Conservation (phyloP, 2,113 vertebrate species). For the Zosterops hypoxanthus region DNA sequence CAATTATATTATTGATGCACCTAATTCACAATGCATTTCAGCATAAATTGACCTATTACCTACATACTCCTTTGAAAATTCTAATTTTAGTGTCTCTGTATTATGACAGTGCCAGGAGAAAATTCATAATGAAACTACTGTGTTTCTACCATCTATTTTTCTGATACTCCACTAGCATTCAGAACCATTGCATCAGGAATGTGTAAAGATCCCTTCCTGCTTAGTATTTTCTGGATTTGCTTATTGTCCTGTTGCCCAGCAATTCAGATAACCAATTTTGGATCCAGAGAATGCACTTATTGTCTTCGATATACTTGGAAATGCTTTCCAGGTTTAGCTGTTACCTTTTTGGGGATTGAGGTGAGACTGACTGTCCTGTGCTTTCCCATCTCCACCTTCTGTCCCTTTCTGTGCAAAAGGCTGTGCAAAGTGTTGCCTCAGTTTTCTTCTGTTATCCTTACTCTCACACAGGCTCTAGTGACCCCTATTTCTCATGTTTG, state of each 20-base stretch:
- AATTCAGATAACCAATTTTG: background rate
- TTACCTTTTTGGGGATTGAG: rapidly evolving
- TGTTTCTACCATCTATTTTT: background rate
- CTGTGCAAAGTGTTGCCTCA: background rate
- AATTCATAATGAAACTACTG: background rate
- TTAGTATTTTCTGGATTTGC: background rate
- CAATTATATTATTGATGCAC: background rate
- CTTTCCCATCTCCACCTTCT: background rate
- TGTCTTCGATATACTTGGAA: background rate
- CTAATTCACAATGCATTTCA: background rate
- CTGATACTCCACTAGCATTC: background rate
- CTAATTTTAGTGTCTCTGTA: background rate
- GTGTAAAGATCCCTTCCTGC: background rate
- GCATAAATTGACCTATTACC: background rate
- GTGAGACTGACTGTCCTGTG: background rate
- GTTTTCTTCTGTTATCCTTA: background rate
- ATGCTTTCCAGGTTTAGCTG: background rate
- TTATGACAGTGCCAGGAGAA: background rate
- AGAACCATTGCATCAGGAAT: background rate
- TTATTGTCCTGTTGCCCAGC: background rate
- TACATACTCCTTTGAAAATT: background rate
- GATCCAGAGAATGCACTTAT: background rate
- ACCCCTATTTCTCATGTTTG: background rate
- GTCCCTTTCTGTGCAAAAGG: background rate
- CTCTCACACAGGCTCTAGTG: background rate